Base-by-base conservation (phyloP, 37 sponge, comb jelly and placozoan species). In the Tethya wilhelma region DNA sequence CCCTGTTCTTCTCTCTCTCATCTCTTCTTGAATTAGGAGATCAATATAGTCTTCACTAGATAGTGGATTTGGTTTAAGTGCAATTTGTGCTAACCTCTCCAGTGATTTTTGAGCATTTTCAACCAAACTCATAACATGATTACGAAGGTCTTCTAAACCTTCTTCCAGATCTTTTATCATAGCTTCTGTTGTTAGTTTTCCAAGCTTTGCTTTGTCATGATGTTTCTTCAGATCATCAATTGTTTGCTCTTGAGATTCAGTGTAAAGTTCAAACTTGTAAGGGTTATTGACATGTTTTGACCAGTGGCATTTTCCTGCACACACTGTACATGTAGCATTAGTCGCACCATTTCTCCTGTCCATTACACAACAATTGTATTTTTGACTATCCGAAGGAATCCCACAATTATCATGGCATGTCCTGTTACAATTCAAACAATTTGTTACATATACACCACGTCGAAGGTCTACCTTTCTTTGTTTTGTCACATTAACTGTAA, bases 31-130 rank as follows among this genome's bases (percentile, higher is more conserved):
- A 46, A 86, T 86, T 28, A 79, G 53, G 6, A 86, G 44, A 38
- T 86, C 74, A 34, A 86, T 86, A 78, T 86, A 86, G 2, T 86
- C 80, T 25, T 73, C 74, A 23, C 71, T 74, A 60, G 71, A 66
- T 6, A 86, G 68, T 0, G 79, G 87, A 32, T 86, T 73, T 33
- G 80, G 87, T 19, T 73, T 79, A 25, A 86, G 68, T 5, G 87
- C 87, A 49, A 86, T 86, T 44, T 87, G 44, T 41, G 71, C 75
- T 20, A 85, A 37, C 41, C 71, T 33, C 29, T 77, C 19, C 29
- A 77, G 28, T 9, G 36, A 39, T 23, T 53, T 46, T 32, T 45
- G 86, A 0, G 59, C 86, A 69, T 77, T 40, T 2, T 46, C n/a
- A 38, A 76, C 63, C 32, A 36, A 77, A 9, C n/a, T 40, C 8